Percentiles rank a stretch among this genome's conserved stretches.
These are phyloP conservation scores for Drosophila azteca DNA, from an alignment of 1,140 invertebrate genomes.

Conservation along the genomic window DNA sequence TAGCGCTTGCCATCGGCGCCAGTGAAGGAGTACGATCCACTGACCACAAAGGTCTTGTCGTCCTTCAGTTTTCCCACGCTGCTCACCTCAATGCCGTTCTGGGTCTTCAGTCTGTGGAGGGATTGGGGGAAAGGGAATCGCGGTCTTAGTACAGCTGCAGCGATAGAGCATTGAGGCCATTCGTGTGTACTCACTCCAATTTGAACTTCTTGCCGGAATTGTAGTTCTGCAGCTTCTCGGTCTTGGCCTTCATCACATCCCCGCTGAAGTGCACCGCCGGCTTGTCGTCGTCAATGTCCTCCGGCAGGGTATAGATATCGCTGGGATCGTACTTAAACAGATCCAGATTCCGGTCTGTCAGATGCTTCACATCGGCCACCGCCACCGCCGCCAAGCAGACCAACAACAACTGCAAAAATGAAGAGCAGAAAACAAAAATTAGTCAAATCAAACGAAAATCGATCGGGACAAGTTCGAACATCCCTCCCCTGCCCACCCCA, in stretches of 20 bases:
- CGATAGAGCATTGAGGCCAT: not conserved
- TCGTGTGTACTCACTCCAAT: conserved; percentile 63
- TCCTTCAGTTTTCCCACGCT: conserved; percentile 83
- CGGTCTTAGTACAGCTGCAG: no score
- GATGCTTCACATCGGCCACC: conserved; percentile 72
- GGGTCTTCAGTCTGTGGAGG: conserved; percentile 72
- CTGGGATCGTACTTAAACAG: conserved; percentile 81
- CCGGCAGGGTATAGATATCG: conserved; percentile 78
- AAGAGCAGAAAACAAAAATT: not conserved
- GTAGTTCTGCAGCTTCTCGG: conserved; percentile 70
- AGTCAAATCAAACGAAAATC: not conserved
- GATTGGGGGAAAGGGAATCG: no score
- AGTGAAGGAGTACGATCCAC: conserved; percentile 87
- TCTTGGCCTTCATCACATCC: conserved; percentile 81
- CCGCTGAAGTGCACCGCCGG: conserved; percentile 75
- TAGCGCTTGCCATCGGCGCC: conserved; percentile 87
- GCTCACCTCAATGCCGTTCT: conserved; percentile 80
- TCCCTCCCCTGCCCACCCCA: no score
- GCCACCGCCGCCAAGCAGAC: conserved; percentile 65
- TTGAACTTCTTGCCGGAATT: conserved; percentile 82
- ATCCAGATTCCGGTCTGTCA: conserved; percentile 76
- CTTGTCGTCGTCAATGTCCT: conserved; percentile 83
- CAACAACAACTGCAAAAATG: conserved; percentile 62
- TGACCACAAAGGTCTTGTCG: conserved; percentile 85
- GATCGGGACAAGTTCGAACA: no score